Evolutionary conservation across 2,113 vertebrate species (phyloP).

Genomic region (Columbina picui): DNA sequence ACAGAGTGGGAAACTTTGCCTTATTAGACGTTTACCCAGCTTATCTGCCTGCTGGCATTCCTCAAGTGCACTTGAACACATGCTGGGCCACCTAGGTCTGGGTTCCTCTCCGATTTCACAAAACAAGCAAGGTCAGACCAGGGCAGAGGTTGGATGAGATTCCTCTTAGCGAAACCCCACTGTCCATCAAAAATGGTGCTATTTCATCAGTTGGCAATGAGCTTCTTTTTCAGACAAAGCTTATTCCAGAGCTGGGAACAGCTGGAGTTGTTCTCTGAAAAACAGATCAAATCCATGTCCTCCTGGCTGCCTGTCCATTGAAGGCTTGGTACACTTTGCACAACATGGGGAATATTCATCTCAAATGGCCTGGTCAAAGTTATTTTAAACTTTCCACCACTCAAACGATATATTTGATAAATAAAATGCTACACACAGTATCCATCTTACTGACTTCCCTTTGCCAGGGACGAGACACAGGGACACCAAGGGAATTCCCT

Average conservation of each 20-base stretch:
- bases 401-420: not conserved
- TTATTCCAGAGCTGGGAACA: not conserved
- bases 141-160: conserved; percentile 31
- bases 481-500: not conserved
- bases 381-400: not conserved
- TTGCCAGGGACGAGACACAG: not conserved
- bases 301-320: not conserved
- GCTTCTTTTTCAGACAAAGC: not conserved
- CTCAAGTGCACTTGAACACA: conserved; percentile 23
- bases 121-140: conserved; percentile 20
- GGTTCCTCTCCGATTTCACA: conserved; percentile 43
- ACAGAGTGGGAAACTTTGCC: conserved; percentile 30
- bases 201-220: not conserved
- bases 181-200: not conserved
- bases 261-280: not conserved
- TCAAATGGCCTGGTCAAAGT: not conserved
- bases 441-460: not conserved
- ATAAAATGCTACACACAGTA: accelerated
- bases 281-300: not conserved
- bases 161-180: not conserved
- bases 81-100: conserved; percentile 4
- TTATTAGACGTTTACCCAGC: conserved; percentile 25
- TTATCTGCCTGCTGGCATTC: conserved; percentile 32
- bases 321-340: not conserved
- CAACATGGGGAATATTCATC: not conserved